phyloP scores from a whole-genome alignment of 2,888 invertebrate species.

The Strigamia crassipes region DNA sequence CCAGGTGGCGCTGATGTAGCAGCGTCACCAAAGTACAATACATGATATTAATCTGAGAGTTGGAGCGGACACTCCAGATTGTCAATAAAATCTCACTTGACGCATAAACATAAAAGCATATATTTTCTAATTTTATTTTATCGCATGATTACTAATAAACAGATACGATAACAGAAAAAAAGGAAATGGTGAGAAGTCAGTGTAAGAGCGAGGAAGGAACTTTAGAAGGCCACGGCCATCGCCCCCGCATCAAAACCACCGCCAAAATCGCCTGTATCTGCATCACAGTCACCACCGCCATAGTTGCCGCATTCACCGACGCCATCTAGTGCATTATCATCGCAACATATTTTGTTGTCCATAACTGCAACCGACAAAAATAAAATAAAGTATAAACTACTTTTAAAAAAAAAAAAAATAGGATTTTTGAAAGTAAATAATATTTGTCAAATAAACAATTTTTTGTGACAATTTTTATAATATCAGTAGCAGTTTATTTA shows the following conservation, averaged over 20 bases:
- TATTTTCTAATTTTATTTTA: neutral
- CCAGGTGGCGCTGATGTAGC: too few species aligned
- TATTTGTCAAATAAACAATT: too few species aligned
- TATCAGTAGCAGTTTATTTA: too few species aligned
- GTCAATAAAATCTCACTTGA: neutral
- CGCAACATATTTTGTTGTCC: neutral
- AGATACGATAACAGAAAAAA: neutral
- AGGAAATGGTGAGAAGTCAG: neutral
- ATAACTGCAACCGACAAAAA: neutral
- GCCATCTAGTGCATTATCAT: constrained; percentile 24
- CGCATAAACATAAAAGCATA: neutral
- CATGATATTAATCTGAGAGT: too few species aligned
- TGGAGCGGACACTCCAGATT: too few species aligned
- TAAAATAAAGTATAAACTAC: neutral
- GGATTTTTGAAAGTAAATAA: neutral
- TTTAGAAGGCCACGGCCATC: constrained; percentile 26
- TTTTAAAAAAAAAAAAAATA: neutral
- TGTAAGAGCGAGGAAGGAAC: neutral
- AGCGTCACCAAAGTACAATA: too few species aligned
- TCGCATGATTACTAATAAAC: neutral
- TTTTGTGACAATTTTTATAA: too few species aligned
- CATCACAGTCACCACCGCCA: neutral
- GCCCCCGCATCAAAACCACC: constrained; percentile 35
- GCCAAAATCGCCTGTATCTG: constrained; percentile 20
- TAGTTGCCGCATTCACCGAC: neutral